Evolutionary conservation across 2,888 invertebrate genomes (phyloP).

Genomic region (Lamproptera curius): DNA sequence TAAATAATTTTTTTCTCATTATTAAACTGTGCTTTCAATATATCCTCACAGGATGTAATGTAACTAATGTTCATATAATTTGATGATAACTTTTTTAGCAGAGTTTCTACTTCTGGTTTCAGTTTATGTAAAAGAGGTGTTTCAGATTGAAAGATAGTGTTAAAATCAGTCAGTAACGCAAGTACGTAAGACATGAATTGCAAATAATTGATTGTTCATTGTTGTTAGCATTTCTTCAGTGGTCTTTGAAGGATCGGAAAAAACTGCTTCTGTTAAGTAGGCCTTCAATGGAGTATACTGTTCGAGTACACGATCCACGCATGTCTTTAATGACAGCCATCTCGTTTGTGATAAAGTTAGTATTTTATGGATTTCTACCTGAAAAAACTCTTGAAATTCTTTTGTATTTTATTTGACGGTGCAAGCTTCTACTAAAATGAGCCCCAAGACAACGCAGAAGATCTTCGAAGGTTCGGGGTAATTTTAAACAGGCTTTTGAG

Average conservation of each 20-base stretch:
- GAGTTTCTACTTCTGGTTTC: not conserved
- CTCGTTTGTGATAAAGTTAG: slow-evolving; percentile 28
- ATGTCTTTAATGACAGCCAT: slow-evolving; percentile 41
- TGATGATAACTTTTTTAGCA: not conserved
- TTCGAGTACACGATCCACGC: slow-evolving; percentile 40
- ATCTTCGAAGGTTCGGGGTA: slow-evolving; percentile 32
- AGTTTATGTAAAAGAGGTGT: not conserved
- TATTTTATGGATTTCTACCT: slow-evolving; percentile 38
- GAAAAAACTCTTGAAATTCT: slow-evolving; percentile 40
- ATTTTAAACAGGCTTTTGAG: slow-evolving; percentile 25
- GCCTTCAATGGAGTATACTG: slow-evolving; percentile 35
- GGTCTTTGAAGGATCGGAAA: not conserved
- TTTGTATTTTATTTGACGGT: slow-evolving; percentile 25
- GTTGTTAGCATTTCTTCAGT: not conserved
- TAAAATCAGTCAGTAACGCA: not conserved
- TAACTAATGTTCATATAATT: not conserved
- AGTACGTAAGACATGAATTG: not conserved
- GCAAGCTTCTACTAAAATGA: slow-evolving; percentile 24
- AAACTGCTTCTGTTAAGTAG: slow-evolving; percentile 24
- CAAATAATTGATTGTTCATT: not conserved
- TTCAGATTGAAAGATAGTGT: not conserved
- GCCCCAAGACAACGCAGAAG: slow-evolving; percentile 22
- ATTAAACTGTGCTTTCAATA: not conserved
- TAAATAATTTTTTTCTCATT: not conserved
- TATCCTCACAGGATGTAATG: not conserved